Base-by-base conservation (phyloP, 2,797 vertebrate genomes). In the Tamandua tetradactyla region DNA sequence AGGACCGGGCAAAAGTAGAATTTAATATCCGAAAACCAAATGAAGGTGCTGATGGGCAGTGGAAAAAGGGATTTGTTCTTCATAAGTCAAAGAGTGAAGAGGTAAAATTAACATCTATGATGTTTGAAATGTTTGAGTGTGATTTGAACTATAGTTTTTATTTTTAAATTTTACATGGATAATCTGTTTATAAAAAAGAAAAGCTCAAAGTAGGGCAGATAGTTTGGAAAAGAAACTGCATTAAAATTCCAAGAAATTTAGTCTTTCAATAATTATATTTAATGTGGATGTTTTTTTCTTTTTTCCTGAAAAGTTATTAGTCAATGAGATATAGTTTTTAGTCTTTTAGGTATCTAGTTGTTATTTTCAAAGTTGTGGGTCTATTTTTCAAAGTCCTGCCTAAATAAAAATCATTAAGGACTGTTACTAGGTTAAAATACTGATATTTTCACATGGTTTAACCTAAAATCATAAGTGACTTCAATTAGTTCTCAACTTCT, bases 1-100 rank as follows among this genome's bases (percentile, higher is more conserved):
- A 99, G 98, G 99, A 99, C 95, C 99, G 99, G 80, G 98, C 99
- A 88, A 99, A 99, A 98, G 99, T 99, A 71, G 99, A 99, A 98
- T 99, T 99, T 98, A 99, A 99, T 98, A 99, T 99, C 98, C 99
- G 99, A 22, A 99, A 99, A 98, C 99, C 99, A 97, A 99, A 99
- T 91, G 99, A 99, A 97, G 99, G 99, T 80, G 98, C 99, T 30
- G 99, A 99, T 95, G 99, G 99, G 96, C 99, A 99, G 59, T 99
- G 99, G 99, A 99, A 99, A 98, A 99, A 99, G 96, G 99, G 99
- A 97, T 99, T 99, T 94, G 99, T 99, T 97, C 99, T 99, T 95
- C 99, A 99, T 99, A 99, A 99, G 98, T 99, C 99, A 94, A 99
- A 99, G 99, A 99, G 99, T 14, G 99, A 99, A 98, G 99, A 99